phyloP scores from a whole-genome alignment of 2,113 vertebrate species.

The Petromus typicus region DNA sequence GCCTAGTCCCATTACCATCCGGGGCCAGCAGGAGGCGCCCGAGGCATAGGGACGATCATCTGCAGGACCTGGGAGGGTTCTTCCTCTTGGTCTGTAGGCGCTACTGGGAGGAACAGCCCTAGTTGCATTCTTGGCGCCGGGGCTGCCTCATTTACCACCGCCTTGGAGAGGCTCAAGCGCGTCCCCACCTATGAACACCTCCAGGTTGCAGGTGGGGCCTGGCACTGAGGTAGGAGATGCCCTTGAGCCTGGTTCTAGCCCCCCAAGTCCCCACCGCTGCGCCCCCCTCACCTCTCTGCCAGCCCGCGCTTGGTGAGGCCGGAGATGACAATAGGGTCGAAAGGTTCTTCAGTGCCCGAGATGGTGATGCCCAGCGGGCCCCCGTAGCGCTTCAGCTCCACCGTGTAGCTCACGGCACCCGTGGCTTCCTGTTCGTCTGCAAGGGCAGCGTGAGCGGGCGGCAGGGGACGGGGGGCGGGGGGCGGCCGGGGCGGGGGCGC shows the following conservation, averaged over 20 bases:
- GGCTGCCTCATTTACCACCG: background rate
- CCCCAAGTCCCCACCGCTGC: background rate
- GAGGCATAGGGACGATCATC: background rate
- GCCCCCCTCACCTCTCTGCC: constrained; percentile 93
- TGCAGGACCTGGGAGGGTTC: fast-evolving
- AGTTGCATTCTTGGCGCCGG: background rate
- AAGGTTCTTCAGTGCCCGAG: constrained; percentile 98
- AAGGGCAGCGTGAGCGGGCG: constrained; percentile 11
- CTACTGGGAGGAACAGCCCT: no score
- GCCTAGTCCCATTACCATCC: fast-evolving
- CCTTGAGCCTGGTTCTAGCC: background rate
- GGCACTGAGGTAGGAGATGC: background rate
- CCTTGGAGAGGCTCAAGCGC: background rate
- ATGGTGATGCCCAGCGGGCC: constrained; percentile 98
- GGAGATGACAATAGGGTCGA: constrained; percentile 97
- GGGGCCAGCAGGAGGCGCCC: constrained; percentile 46
- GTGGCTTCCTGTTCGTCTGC: constrained; percentile 97
- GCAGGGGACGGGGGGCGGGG: background rate
- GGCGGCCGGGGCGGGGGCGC: constrained; percentile 63
- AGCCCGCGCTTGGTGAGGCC: constrained; percentile 96
- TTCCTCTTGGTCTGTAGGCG: no score
- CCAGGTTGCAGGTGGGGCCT: background rate
- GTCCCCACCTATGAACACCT: background rate
- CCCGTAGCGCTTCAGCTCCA: constrained; percentile 95
- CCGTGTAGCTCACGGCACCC: constrained; percentile 97